These are phyloP conservation scores for Colossoma macropomum DNA, from an alignment of 2,113 vertebrate genomes.

Conservation along the genomic window DNA sequence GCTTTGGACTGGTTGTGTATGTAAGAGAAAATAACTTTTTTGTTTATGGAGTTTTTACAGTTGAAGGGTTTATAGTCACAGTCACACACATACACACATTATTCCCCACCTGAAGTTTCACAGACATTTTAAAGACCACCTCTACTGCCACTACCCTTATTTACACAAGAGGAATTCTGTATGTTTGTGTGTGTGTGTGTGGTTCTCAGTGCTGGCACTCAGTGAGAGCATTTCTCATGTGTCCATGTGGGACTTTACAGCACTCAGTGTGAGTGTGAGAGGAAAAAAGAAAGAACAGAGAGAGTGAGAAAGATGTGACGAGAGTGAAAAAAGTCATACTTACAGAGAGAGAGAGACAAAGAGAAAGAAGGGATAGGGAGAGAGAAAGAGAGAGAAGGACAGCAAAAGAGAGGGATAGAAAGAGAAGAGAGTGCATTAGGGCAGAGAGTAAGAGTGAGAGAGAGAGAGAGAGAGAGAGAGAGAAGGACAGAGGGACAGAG, in stretches of 20 bases:
- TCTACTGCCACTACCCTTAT: background rate
- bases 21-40: background rate
- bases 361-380: background rate
- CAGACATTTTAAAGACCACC: background rate
- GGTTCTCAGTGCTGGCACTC: background rate
- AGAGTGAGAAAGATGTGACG: background rate
- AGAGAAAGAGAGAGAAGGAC: background rate
- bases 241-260: background rate
- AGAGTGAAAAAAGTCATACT: background rate
- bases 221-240: background rate
- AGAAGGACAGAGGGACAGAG: background rate
- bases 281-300: background rate
- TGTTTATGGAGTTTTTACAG: background rate
- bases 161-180: constrained; percentile 8
- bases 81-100: background rate
- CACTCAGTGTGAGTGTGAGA: background rate
- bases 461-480: background rate
- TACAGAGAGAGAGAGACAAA: background rate
- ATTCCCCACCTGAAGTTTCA: background rate
- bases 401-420: background rate
- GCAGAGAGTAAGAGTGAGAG: background rate
- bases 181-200: constrained; percentile 37
- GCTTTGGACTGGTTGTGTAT: background rate
- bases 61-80: background rate
- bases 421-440: background rate